Percentiles rank a stretch among this genome's conserved stretches.
Conservation (phyloP, 2,797 vertebrate genomes). For the Anabacerthia variegaticeps region DNA sequence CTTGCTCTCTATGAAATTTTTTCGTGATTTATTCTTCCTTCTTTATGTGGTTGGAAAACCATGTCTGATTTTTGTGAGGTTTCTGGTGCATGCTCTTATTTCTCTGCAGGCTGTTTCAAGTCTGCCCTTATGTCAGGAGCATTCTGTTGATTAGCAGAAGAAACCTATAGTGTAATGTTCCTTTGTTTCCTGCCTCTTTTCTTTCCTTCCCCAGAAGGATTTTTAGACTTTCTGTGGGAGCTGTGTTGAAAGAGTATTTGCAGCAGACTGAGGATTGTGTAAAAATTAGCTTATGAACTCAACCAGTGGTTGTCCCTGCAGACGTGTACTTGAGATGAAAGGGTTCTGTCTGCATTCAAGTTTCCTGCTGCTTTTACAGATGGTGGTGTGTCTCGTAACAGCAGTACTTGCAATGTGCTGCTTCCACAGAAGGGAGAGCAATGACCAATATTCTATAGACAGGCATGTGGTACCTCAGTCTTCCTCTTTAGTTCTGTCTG, state of each 20-base stretch:
- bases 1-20: background rate
- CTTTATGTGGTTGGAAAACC: slow-evolving; percentile 37
- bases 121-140: background rate
- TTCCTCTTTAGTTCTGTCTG: background rate
- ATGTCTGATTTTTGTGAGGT: background rate
- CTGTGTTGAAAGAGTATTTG: background rate
- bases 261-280: background rate
- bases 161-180: background rate
- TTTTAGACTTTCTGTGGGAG: background rate
- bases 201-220: background rate
- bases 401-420: background rate
- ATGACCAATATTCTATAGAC: background rate
- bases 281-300: background rate
- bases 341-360: background rate
- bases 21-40: slow-evolving; percentile 35
- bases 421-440: background rate
- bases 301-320: background rate
- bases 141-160: background rate
- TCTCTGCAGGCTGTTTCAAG: slow-evolving; percentile 18
- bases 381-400: background rate
- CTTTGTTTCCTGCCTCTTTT: slow-evolving; percentile 20
- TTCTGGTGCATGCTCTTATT: background rate
- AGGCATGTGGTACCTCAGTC: background rate
- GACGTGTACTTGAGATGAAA: background rate
- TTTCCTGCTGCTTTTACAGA: slow-evolving; percentile 5